phyloP scores from a whole-genome alignment of 2,113 vertebrate species.

The Boleophthalmus pectinirostris region DNA sequence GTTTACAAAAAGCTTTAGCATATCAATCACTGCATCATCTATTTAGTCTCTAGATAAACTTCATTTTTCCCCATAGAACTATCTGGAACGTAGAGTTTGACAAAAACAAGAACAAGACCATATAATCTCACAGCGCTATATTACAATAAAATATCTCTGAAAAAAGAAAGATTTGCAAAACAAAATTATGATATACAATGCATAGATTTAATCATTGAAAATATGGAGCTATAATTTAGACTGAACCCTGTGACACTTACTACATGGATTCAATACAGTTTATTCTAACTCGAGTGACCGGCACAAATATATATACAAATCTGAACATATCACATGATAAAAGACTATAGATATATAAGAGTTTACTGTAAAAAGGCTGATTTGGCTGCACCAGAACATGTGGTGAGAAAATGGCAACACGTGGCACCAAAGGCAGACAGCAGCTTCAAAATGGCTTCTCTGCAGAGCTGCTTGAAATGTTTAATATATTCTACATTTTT shows the following conservation, averaged over 20 bases:
- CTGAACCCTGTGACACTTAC: conserved; percentile 62
- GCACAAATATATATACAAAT: conserved; percentile 67
- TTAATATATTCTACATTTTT: conserved; percentile 9
- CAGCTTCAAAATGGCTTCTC: conserved; percentile 54
- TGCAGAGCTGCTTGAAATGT: conserved; percentile 52
- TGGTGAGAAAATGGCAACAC: conserved; percentile 43
- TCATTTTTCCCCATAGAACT: conserved; percentile 81
- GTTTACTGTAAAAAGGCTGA: conserved; percentile 60
- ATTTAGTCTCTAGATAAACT: conserved; percentile 85
- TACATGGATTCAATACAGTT: conserved; percentile 64
- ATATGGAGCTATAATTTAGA: conserved; percentile 84
- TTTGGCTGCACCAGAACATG: conserved; percentile 64
- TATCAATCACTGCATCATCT: conserved; percentile 84
- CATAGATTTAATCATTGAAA: conserved; percentile 88
- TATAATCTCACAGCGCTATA: conserved; percentile 91
- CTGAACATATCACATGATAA: conserved; percentile 62
- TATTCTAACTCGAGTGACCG: conserved; percentile 74
- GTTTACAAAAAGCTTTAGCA: conserved; percentile 89
- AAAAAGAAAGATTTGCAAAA: conserved; percentile 71
- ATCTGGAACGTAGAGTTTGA: conserved; percentile 87
- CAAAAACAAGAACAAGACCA: conserved; percentile 79
- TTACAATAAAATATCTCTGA: conserved; percentile 89
- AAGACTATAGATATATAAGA: conserved; percentile 60
- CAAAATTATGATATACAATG: conserved; percentile 88
- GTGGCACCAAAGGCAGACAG: conserved; percentile 61